These are phyloP conservation scores for Macrosiphum euphorbiae DNA, from an alignment of 2,888 invertebrate genomes.

Conservation along the genomic window DNA sequence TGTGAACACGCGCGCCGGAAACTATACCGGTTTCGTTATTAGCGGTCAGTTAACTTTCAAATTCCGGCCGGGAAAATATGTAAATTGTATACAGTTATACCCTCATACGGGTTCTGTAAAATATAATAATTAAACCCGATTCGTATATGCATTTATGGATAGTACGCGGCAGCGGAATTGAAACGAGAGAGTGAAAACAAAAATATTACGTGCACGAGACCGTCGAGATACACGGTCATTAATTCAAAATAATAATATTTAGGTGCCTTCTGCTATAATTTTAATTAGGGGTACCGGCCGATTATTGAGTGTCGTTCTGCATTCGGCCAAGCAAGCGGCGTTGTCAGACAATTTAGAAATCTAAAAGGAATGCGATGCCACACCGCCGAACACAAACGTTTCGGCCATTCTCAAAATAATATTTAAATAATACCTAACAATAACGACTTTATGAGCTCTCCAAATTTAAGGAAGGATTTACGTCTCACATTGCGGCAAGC, in stretches of 20 bases:
- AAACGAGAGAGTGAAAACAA: not conserved
- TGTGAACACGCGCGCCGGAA: too few species aligned
- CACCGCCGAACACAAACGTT: not conserved
- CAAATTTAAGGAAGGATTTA: not conserved
- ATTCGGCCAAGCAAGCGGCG: not conserved
- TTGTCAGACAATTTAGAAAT: not conserved
- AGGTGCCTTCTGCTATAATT: too few species aligned
- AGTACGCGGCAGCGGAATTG: not conserved
- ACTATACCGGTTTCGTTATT: not conserved
- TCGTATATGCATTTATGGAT: not conserved
- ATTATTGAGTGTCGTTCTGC: not conserved
- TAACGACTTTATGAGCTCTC: not conserved
- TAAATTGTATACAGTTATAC: not conserved
- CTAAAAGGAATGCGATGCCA: not conserved
- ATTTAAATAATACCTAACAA: too few species aligned
- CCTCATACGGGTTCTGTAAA: not conserved
- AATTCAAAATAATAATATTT: too few species aligned
- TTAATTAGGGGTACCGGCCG: not conserved
- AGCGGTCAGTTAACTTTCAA: not conserved
- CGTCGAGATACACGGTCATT: too few species aligned
- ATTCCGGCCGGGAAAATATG: not conserved
- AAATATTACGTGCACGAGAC: not conserved
- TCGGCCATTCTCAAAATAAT: not conserved
- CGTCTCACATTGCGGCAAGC: not conserved
- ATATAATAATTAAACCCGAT: not conserved